Percentiles rank a stretch among this genome's conserved stretches.
These are phyloP conservation scores for Fragum whitleyi DNA, from an alignment of 2,888 invertebrate genomes.

Conservation along the genomic window DNA sequence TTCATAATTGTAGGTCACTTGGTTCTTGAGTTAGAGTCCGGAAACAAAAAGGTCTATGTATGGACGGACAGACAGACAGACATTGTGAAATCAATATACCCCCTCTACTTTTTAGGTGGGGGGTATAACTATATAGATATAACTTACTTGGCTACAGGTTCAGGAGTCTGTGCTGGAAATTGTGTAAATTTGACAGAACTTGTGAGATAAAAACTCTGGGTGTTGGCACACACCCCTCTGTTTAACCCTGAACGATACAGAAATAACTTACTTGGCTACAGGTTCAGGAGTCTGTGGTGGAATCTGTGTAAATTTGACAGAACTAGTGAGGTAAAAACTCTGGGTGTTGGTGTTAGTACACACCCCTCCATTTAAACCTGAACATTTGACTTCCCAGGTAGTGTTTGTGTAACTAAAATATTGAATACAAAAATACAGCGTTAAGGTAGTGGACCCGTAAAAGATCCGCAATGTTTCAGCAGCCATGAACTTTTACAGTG, in stretches of 20 bases:
- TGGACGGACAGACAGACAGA: too few relatives aligned
- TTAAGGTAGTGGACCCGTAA: too few relatives aligned
- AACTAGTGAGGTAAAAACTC: slow-evolving; percentile 71
- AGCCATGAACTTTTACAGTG: too few relatives aligned
- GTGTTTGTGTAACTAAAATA: slow-evolving; percentile 73
- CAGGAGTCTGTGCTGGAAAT: slow-evolving; percentile 68
- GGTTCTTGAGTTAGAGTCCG: too few relatives aligned
- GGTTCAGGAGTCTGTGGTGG: slow-evolving; percentile 65
- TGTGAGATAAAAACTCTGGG: slow-evolving; percentile 70
- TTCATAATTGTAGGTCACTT: too few relatives aligned
- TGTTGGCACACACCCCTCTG: slow-evolving; percentile 62
- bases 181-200: slow-evolving; percentile 74
- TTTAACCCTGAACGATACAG: slow-evolving; percentile 62
- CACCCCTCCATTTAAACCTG: slow-evolving; percentile 59
- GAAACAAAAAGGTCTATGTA: too few relatives aligned
- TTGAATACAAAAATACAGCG: background rate
- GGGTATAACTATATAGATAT: too few relatives aligned
- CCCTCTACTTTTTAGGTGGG: too few relatives aligned
- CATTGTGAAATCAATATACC: too few relatives aligned
- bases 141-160: slow-evolving; percentile 51
- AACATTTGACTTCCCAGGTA: slow-evolving; percentile 76
- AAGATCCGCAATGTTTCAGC: too few relatives aligned
- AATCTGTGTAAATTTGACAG: slow-evolving; percentile 73
- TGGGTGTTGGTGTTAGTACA: slow-evolving; percentile 67
- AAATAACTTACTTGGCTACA: slow-evolving; percentile 49